These are phyloP conservation scores for Catalaphyllia jardinei DNA, from an alignment of 64 coral and sea anemone genomes.

Conservation along the genomic window DNA sequence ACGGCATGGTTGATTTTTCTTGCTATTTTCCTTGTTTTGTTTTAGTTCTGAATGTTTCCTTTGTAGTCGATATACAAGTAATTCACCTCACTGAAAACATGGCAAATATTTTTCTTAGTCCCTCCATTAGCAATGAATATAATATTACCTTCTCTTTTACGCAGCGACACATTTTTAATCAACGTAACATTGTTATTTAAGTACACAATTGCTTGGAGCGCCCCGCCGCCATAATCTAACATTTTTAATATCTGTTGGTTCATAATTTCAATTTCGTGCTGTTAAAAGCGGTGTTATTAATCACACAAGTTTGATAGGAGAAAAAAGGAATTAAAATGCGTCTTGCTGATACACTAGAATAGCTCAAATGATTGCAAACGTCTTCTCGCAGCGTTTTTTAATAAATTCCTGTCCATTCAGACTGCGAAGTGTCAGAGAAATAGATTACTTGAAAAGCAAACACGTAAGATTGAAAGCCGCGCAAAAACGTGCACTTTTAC, in stretches of 20 bases:
- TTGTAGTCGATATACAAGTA: slow-evolving; percentile 40
- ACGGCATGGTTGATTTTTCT: not conserved
- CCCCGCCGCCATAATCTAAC: slow-evolving; percentile 55
- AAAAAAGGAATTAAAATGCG: slow-evolving; percentile 14
- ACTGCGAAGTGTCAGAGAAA: not conserved
- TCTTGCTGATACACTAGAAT: slow-evolving; percentile 47
- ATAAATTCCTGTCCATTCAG: slow-evolving; percentile 35
- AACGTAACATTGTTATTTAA: slow-evolving; percentile 57
- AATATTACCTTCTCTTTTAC: slow-evolving; percentile 58
- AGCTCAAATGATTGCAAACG: slow-evolving; percentile 44
- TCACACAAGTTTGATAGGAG: slow-evolving; percentile 41
- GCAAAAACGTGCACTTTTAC: not conserved
- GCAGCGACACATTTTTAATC: slow-evolving; percentile 55
- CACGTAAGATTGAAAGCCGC: not conserved
- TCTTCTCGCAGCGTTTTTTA: slow-evolving; percentile 40
- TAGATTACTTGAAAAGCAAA: slow-evolving; percentile 7
- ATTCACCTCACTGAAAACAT: slow-evolving; percentile 36
- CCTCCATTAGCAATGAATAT: slow-evolving; percentile 55
- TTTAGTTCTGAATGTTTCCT: slow-evolving; percentile 35
- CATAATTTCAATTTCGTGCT: slow-evolving; percentile 60
- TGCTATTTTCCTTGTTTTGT: slow-evolving; percentile 33
- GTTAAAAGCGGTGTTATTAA: slow-evolving; percentile 57
- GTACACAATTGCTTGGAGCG: slow-evolving; percentile 52
- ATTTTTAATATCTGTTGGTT: slow-evolving; percentile 54
- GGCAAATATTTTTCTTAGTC: slow-evolving; percentile 40